Conservation (phyloP, 2,797 vertebrate species). For the Scolopax bukidnonensis region DNA sequence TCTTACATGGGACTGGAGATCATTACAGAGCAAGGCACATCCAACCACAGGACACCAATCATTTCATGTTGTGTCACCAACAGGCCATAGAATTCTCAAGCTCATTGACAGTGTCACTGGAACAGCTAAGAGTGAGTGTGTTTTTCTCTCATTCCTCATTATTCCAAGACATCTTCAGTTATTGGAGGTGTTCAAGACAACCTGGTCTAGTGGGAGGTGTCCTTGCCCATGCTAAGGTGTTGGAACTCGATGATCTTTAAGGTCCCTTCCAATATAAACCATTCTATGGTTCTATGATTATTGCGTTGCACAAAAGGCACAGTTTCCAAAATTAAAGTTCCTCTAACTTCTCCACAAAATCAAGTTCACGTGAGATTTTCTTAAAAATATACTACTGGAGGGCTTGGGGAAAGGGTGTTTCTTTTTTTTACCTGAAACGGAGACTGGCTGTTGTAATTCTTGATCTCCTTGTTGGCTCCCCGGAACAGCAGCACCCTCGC, state of each 20-base stretch:
- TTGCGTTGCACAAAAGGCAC: background rate
- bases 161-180: background rate
- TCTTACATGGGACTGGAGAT: background rate
- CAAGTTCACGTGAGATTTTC: fast-evolving
- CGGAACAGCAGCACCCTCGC: constrained; percentile 90
- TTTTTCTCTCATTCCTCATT: background rate
- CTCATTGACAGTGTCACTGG: background rate
- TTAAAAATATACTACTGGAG: background rate
- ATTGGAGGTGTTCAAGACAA: too few relatives aligned
- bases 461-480: constrained; percentile 91
- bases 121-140: too few relatives aligned
- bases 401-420: background rate
- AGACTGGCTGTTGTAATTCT: constrained; percentile 95
- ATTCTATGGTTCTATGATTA: too few relatives aligned
- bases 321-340: background rate
- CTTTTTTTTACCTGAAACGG: constrained; percentile 90
- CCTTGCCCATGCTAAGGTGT: too few relatives aligned
- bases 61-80: background rate
- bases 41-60: background rate
- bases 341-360: background rate
- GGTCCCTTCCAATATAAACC: too few relatives aligned
- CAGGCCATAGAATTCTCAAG: background rate
- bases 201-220: too few relatives aligned
- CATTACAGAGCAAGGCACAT: background rate
- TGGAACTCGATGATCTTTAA: too few relatives aligned